These are phyloP conservation scores for Ectemnius lituratus DNA, from an alignment of 2,888 invertebrate genomes.

Conservation along the genomic window DNA sequence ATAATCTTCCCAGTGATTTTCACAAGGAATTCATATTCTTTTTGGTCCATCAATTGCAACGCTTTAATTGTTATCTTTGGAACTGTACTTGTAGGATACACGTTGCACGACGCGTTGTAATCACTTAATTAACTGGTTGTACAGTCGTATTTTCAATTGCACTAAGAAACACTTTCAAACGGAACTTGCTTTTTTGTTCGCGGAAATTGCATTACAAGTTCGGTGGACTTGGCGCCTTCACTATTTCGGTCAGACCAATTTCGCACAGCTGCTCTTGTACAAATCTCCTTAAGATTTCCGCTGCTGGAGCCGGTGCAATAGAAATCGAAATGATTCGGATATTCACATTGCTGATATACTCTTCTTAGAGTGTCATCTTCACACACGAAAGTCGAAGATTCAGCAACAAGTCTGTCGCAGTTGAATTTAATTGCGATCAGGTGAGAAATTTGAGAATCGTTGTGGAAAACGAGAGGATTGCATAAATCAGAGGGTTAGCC, in stretches of 20 bases:
- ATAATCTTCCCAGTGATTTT: background rate
- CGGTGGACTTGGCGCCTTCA: background rate
- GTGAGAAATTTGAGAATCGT: background rate
- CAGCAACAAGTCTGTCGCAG: too few species aligned
- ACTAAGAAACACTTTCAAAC: too few species aligned
- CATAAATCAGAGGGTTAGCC: background rate
- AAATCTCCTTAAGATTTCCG: background rate
- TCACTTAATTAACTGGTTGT: too few species aligned
- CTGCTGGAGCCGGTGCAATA: background rate
- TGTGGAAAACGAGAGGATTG: background rate
- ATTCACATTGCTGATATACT: background rate
- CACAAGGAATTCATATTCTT: background rate
- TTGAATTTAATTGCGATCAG: background rate
- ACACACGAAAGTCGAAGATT: background rate
- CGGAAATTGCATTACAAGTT: too few species aligned
- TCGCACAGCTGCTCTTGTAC: constrained; percentile 4
- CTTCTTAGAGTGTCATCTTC: background rate
- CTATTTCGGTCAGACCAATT: constrained; percentile 1
- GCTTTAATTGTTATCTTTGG: background rate
- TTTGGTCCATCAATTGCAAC: background rate
- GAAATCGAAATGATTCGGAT: background rate
- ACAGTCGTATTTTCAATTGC: too few species aligned
- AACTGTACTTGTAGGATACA: background rate
- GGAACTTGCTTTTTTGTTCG: too few species aligned
- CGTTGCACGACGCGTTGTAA: background rate